Evolutionary conservation across 2,888 invertebrate species (phyloP).

Genomic region (Deladenus siricidicola): DNA sequence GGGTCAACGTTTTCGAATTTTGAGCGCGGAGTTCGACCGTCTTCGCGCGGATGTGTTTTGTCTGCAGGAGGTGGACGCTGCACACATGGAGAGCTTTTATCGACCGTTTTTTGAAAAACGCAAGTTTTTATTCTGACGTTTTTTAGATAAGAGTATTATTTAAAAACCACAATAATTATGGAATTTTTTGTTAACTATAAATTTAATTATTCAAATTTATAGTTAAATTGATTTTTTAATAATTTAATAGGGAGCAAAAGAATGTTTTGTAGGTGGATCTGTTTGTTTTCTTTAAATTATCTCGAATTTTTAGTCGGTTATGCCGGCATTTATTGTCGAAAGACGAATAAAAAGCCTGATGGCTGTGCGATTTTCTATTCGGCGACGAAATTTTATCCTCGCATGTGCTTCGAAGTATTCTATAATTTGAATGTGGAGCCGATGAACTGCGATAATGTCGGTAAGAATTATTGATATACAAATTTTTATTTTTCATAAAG

Average conservation of each 20-base stretch:
- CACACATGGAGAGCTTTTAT: slow-evolving; percentile 20
- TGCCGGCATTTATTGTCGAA: slow-evolving; percentile 24
- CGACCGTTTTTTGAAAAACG: slow-evolving; percentile 24
- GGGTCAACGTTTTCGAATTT: slow-evolving; percentile 30
- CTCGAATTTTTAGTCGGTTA: slow-evolving; percentile 18
- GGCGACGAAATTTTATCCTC: slow-evolving; percentile 63
- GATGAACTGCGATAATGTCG: slow-evolving; percentile 36
- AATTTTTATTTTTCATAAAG: neutral
- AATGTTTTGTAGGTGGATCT: neutral
- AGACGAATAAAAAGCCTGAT: slow-evolving; percentile 65
- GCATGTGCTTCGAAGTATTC: slow-evolving; percentile 57
- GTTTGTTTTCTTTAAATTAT: no score
- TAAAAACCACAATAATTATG: neutral
- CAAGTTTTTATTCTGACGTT: slow-evolving; percentile 9
- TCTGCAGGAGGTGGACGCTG: slow-evolving; percentile 46
- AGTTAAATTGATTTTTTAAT: no score
- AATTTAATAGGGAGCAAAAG: neutral
- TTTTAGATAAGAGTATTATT: neutral
- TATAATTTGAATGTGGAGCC: slow-evolving; percentile 17
- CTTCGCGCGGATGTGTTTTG: slow-evolving; percentile 44
- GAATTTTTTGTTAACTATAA: neutral
- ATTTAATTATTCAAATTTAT: neutral
- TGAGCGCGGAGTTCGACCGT: slow-evolving; percentile 29
- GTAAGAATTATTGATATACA: slow-evolving; percentile 10
- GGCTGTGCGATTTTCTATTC: slow-evolving; percentile 84